Percentiles rank a stretch among this genome's conserved stretches.
phyloP scores from a whole-genome alignment of 2,888 invertebrate species.

The Tipula confusa region DNA sequence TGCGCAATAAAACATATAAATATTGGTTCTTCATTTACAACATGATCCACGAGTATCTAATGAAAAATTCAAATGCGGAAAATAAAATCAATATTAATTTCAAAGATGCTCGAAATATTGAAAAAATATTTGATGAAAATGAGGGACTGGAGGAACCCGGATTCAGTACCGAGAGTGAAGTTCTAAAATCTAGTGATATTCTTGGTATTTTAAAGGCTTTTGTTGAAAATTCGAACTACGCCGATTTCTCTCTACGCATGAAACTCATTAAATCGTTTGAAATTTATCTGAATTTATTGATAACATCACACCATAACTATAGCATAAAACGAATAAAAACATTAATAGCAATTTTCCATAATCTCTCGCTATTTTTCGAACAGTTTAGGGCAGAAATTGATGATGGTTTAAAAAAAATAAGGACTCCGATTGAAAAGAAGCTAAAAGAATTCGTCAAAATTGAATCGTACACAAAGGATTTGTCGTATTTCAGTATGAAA shows the following conservation, averaged over 20 bases:
- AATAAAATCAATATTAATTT: constrained; percentile 40
- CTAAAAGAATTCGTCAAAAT: constrained; percentile 92
- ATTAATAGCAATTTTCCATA: constrained; percentile 69
- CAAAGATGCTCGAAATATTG: constrained; percentile 40
- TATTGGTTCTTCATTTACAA: constrained; percentile 90
- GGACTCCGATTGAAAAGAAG: constrained; percentile 84
- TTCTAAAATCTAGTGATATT: constrained; percentile 41
- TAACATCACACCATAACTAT: background rate
- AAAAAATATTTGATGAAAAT: constrained; percentile 42
- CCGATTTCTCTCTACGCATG: constrained; percentile 76
- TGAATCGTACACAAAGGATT: constrained; percentile 88
- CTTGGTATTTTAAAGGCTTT: constrained; percentile 69
- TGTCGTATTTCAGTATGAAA: constrained; percentile 90
- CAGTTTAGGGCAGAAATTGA: constrained; percentile 69
- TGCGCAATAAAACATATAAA: constrained; percentile 65
- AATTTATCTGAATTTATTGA: constrained; percentile 65
- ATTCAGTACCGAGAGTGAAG: constrained; percentile 37
- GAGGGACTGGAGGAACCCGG: constrained; percentile 38
- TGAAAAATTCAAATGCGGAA: constrained; percentile 39
- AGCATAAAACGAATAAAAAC: constrained; percentile 30
- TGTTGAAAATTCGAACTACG: constrained; percentile 75
- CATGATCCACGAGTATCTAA: constrained; percentile 60
- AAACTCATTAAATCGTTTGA: constrained; percentile 76
- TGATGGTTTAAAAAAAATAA: constrained; percentile 60
- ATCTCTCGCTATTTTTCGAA: constrained; percentile 75